Evolutionary conservation across 1,140 invertebrate genomes (phyloP).

Genomic region (Calliphora vicina): DNA sequence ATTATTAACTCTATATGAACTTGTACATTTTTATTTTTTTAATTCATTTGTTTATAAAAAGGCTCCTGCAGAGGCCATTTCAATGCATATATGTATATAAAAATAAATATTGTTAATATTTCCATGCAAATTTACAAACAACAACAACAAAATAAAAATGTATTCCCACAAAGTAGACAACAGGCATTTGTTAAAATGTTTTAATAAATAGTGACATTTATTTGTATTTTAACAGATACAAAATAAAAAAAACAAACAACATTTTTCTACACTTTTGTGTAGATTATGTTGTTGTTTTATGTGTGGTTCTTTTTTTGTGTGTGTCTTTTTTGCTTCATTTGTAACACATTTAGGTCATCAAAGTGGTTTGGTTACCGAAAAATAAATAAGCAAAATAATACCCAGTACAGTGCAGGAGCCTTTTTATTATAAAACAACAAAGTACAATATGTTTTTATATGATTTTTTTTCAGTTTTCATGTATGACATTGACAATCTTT

Average conservation of each 20-base stretch:
- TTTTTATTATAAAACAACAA: no score
- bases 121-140: not conserved
- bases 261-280: not conserved
- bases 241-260: not conserved
- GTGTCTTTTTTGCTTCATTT: not conserved
- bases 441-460: no score
- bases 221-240: not conserved
- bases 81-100: not conserved
- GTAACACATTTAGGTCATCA: not conserved
- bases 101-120: not conserved
- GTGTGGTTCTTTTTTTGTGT: not conserved
- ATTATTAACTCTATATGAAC: not conserved
- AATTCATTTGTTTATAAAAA: not conserved
- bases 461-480: no score
- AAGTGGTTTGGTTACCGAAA: not conserved
- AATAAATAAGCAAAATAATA: no score
- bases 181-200: not conserved
- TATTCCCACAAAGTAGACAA: not conserved
- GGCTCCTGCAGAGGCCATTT: not conserved
- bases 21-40: not conserved
- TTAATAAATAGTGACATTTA: slow-evolving; percentile 3
- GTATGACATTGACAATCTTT: not conserved
- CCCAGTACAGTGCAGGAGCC: no score
- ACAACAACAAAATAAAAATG: no score
- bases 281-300: no score